phyloP scores from a whole-genome alignment of 2,797 vertebrate species.

The Tragopan temminckii region DNA sequence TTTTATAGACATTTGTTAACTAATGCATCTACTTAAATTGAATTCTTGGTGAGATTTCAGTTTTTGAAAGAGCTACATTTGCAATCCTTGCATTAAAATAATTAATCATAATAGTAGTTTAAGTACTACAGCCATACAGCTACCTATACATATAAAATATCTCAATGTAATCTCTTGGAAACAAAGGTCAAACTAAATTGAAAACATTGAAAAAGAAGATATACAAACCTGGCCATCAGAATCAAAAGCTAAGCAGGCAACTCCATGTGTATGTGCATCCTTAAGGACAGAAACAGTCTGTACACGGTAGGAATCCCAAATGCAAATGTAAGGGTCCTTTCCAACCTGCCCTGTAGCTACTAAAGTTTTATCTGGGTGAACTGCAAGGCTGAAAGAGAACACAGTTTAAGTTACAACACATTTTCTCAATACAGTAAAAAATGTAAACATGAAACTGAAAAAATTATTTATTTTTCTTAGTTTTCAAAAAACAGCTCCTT shows the following conservation, averaged over 20 bases:
- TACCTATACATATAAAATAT: background rate
- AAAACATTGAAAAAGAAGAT: background rate
- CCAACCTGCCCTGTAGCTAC: constrained; percentile 98
- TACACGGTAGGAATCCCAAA: constrained; percentile 93
- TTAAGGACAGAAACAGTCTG: constrained; percentile 95
- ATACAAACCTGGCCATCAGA: constrained; percentile 92
- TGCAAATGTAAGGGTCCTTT: constrained; percentile 93
- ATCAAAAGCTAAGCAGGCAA: constrained; percentile 94
- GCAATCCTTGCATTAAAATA: background rate
- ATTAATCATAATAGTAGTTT: background rate
- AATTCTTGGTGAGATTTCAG: background rate
- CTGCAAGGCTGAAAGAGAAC: constrained; percentile 88
- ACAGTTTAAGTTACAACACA: background rate
- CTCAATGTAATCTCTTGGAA: rapidly evolving
- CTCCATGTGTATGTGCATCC: constrained; percentile 94
- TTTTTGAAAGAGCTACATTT: background rate
- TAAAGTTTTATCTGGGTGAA: constrained; percentile 93
- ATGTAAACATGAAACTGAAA: background rate
- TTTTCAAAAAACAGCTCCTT: background rate
- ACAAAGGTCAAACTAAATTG: background rate
- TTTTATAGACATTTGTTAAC: background rate
- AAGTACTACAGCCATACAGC: background rate
- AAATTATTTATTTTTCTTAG: background rate
- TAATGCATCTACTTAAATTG: rapidly evolving
- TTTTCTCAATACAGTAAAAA: background rate